Evolutionary conservation across 2,888 invertebrate species (phyloP).

Genomic region (Harpagoxenus sublaevis): DNA sequence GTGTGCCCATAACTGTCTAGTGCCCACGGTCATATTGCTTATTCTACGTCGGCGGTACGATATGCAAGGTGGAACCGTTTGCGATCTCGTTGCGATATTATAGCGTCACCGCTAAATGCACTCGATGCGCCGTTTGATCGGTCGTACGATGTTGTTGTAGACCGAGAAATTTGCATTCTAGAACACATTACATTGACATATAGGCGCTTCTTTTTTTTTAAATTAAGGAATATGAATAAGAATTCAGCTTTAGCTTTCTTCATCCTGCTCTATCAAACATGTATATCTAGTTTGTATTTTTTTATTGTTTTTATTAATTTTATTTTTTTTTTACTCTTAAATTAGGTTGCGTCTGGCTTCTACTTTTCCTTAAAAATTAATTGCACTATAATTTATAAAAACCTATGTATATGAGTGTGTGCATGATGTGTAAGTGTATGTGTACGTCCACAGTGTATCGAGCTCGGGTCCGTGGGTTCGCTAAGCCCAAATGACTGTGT

Average conservation of each 20-base stretch:
- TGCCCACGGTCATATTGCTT: constrained; percentile 25
- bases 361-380: neutral
- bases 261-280: neutral
- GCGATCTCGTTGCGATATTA: constrained; percentile 26
- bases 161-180: constrained; percentile 40
- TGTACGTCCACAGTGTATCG: no score
- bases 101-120: constrained; percentile 51
- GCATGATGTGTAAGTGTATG: neutral
- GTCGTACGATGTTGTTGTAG: constrained; percentile 16
- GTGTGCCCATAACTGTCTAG: constrained; percentile 37
- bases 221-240: neutral
- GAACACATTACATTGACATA: constrained; percentile 4
- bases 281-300: neutral
- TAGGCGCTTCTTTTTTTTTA: neutral
- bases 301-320: no score
- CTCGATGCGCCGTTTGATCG: constrained; percentile 28
- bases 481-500: constrained; percentile 17
- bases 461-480: neutral
- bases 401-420: neutral
- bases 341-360: neutral
- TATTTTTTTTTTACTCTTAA: neutral
- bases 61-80: constrained; percentile 31
- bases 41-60: constrained; percentile 12
- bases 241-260: neutral
- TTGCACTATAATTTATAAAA: no score